A percentile compares a stretch with the other conserved stretches of the same genome.
These are phyloP conservation scores for Leistus spinibarbis DNA, from an alignment of 2,888 invertebrate genomes.

Conservation along the genomic window DNA sequence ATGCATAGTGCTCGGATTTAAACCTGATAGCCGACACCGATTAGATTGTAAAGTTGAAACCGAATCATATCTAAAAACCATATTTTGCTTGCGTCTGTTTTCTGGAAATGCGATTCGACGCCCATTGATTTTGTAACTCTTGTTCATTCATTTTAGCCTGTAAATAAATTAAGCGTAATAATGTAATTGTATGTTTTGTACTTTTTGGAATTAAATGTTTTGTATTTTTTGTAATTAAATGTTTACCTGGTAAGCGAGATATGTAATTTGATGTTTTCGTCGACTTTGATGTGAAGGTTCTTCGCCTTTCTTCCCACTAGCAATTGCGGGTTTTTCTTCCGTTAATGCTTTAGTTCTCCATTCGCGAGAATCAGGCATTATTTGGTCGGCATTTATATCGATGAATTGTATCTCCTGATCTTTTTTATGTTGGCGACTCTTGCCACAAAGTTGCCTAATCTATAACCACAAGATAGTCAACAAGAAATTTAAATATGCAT, in stretches of 20 bases:
- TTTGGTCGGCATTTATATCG: conserved; percentile 81
- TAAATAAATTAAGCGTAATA: conserved; percentile 52
- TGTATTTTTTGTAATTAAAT: conserved; percentile 21
- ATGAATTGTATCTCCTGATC: conserved; percentile 73
- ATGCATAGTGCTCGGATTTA: too few relatives aligned
- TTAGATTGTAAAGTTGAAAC: too few relatives aligned
- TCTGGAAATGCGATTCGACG: conserved; percentile 81
- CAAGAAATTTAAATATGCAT: conserved; percentile 2
- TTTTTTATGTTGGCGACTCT: conserved; percentile 66
- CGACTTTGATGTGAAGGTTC: conserved; percentile 65
- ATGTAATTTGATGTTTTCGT: conserved; percentile 95
- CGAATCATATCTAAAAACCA: conserved; percentile 73
- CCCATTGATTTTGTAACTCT: conserved; percentile 93
- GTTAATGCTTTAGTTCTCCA: conserved; percentile 82
- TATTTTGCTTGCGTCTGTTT: conserved; percentile 94
- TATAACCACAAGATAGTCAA: conserved; percentile 47
- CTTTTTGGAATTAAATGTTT: conserved; percentile 20
- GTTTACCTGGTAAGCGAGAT: conserved; percentile 81
- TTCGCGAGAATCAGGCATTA: conserved; percentile 78
- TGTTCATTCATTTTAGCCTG: conserved; percentile 95
- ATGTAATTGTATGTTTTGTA: conserved; percentile 2
- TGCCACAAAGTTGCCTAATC: conserved; percentile 73
- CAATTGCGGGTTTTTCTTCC: conserved; percentile 60
- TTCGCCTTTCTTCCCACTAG: conserved; percentile 59
- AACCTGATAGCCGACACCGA: too few relatives aligned